Conservation (phyloP, 1,140 invertebrate species). For the Aethina tumida region DNA sequence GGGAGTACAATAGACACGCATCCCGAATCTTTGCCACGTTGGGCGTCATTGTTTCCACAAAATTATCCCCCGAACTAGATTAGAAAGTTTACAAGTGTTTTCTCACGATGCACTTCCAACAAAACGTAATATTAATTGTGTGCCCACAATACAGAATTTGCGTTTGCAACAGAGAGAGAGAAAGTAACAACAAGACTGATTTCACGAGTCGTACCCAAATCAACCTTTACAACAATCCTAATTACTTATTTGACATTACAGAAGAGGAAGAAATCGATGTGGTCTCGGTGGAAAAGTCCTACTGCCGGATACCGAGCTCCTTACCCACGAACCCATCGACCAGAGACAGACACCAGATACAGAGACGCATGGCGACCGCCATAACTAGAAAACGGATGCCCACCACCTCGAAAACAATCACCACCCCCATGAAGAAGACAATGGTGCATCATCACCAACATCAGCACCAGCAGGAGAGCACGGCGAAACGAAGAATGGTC, state of each 20-base stretch:
- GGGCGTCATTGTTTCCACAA: too few species aligned
- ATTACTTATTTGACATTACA: slow-evolving; percentile 20
- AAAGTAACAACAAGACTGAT: background rate
- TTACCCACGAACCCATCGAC: slow-evolving; percentile 53
- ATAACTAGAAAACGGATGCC: slow-evolving; percentile 25
- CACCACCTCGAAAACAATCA: slow-evolving; percentile 21
- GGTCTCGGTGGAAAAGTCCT: slow-evolving; percentile 53
- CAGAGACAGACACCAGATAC: slow-evolving; percentile 48
- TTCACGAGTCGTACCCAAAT: background rate
- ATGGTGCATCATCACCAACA: slow-evolving; percentile 6
- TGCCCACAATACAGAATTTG: too few species aligned
- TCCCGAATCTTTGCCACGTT: too few species aligned
- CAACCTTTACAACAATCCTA: background rate
- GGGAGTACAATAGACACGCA: too few species aligned
- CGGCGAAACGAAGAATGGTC: slow-evolving; percentile 2
- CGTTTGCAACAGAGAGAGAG: background rate
- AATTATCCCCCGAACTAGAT: too few species aligned
- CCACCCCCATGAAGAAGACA: slow-evolving; percentile 20
- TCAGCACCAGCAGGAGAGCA: slow-evolving; percentile 13
- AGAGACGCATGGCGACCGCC: slow-evolving; percentile 34
- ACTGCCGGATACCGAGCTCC: slow-evolving; percentile 27
- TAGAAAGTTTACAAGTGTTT: background rate
- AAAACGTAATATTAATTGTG: background rate
- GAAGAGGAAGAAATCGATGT: slow-evolving; percentile 78
- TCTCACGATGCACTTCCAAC: background rate